Evolutionary conservation across 2,113 vertebrate species (phyloP).

Genomic region (Aramus guarauna): DNA sequence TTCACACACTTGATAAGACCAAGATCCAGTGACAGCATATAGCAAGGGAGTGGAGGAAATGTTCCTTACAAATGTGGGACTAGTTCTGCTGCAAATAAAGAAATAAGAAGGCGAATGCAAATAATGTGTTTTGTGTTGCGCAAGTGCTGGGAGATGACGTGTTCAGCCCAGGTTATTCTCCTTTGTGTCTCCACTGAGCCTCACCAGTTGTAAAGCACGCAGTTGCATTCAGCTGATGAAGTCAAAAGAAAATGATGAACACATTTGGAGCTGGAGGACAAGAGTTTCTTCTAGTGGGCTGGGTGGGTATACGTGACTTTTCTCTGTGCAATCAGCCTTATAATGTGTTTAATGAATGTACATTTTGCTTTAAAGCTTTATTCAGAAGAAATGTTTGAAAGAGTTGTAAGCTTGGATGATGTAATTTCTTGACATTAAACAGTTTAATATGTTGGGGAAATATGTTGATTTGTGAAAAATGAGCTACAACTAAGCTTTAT

Average conservation of each 20-base stretch:
- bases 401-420: neutral
- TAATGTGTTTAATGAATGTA: neutral
- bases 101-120: neutral
- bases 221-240: neutral
- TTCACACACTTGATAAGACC: neutral
- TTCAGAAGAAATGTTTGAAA: neutral
- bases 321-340: neutral
- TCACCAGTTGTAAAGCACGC: neutral
- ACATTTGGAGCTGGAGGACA: neutral
- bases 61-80: neutral
- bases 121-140: neutral
- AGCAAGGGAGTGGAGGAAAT: neutral
- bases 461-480: neutral
- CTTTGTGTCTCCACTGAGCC: neutral
- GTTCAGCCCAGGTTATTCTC: neutral
- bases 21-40: neutral
- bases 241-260: neutral
- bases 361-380: neutral
- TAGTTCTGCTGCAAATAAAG: conserved; percentile 8
- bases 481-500: neutral
- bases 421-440: neutral
- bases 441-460: neutral
- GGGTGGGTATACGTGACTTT: neutral
- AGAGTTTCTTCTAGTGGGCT: neutral
- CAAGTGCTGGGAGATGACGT: neutral